phyloP scores from a whole-genome alignment of 2,888 invertebrate species.

The Alsophila aescularia region DNA sequence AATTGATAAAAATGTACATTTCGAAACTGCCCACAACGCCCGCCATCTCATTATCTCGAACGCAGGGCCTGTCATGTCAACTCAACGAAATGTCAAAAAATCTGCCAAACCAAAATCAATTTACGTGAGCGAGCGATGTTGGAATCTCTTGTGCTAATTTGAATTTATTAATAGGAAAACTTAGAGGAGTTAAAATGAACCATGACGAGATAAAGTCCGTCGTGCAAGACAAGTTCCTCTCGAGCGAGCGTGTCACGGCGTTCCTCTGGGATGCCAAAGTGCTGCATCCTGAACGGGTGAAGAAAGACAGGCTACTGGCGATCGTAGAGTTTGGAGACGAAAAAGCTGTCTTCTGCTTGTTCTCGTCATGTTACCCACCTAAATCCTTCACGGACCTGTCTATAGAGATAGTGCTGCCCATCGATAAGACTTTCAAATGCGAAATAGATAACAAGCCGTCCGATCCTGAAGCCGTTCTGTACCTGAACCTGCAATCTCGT shows the following conservation, averaged over 20 bases:
- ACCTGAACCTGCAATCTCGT: constrained; percentile 77
- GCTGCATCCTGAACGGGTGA: constrained; percentile 76
- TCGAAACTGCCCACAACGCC: too few relatives aligned
- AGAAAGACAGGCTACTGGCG: constrained; percentile 75
- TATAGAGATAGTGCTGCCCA: constrained; percentile 91
- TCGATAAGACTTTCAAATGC: constrained; percentile 92
- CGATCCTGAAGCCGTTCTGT: constrained; percentile 79
- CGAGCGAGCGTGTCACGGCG: constrained; percentile 76
- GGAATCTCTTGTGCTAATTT: constrained; percentile 36
- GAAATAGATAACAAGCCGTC: constrained; percentile 87
- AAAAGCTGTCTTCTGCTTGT: constrained; percentile 80
- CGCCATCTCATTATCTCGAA: too few relatives aligned
- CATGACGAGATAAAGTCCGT: constrained; percentile 77
- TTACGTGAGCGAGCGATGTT: constrained; percentile 43
- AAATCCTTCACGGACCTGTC: constrained; percentile 90
- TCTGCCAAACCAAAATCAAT: neutral
- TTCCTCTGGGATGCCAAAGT: constrained; percentile 78
- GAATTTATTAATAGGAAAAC: constrained; percentile 29
- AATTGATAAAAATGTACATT: too few relatives aligned
- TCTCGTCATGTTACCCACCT: constrained; percentile 86
- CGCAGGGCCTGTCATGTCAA: neutral
- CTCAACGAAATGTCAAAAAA: constrained; percentile 38
- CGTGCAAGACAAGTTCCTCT: constrained; percentile 79
- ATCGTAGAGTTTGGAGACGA: constrained; percentile 80
- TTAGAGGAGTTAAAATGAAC: constrained; percentile 66